Evolutionary conservation across 2,888 invertebrate species (phyloP).

Genomic region (Crematogaster levior): DNA sequence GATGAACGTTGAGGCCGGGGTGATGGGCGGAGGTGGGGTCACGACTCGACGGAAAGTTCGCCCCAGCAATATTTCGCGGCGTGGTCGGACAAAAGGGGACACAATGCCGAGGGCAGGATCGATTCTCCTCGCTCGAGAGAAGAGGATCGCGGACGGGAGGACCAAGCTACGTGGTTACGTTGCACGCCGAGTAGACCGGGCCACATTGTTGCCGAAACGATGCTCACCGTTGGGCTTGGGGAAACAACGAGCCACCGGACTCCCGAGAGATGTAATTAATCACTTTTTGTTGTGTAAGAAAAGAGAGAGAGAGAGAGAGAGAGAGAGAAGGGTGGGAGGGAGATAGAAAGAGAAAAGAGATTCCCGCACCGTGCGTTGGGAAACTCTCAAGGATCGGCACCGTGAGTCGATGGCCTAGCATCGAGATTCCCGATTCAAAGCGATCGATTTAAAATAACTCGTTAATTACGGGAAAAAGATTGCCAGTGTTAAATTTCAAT

Average conservation of each 20-base stretch:
- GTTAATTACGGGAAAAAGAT: slow-evolving; percentile 8
- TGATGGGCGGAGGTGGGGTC: slow-evolving; percentile 66
- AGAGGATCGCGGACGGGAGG: slow-evolving; percentile 70
- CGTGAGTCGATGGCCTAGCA: slow-evolving; percentile 39
- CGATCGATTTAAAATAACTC: slow-evolving; percentile 7
- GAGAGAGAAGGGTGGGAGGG: neutral
- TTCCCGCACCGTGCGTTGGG: slow-evolving; percentile 14
- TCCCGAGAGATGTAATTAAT: slow-evolving; percentile 82
- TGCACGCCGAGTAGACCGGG: slow-evolving; percentile 63
- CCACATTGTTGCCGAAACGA: slow-evolving; percentile 78
- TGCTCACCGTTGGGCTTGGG: slow-evolving; percentile 74
- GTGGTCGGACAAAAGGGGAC: slow-evolving; percentile 83
- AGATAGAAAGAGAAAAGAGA: slow-evolving; percentile 17
- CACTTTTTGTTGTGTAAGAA: slow-evolving; percentile 78
- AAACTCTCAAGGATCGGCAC: slow-evolving; percentile 22
- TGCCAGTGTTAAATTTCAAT: neutral
- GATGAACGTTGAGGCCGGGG: slow-evolving; percentile 37
- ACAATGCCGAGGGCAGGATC: slow-evolving; percentile 83
- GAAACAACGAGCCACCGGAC: slow-evolving; percentile 79
- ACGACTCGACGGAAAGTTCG: slow-evolving; percentile 76
- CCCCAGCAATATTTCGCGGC: slow-evolving; percentile 81
- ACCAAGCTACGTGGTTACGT: slow-evolving; percentile 62
- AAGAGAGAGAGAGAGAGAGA: neutral
- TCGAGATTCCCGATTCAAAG: neutral
- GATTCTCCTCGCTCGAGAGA: slow-evolving; percentile 83